Evolutionary conservation across 2,888 invertebrate species (phyloP).

Genomic region (Hipparchia semele): DNA sequence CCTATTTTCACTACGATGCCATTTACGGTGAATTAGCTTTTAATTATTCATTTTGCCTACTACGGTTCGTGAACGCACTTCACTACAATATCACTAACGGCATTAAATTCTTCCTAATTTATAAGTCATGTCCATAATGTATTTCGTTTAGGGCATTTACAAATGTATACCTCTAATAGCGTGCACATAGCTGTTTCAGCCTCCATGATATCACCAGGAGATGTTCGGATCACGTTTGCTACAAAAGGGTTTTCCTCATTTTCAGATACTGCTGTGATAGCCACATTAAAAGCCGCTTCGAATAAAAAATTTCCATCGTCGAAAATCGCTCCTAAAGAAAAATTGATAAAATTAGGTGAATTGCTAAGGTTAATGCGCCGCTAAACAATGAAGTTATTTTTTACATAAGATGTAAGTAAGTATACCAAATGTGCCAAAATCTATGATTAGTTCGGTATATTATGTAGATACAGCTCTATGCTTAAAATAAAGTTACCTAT

Average conservation of each 20-base stretch:
- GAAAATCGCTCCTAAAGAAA: slow-evolving; percentile 83
- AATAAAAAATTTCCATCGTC: slow-evolving; percentile 80
- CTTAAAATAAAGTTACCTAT: too few species aligned
- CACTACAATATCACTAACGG: too few species aligned
- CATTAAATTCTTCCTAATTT: too few species aligned
- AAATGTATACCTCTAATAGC: slow-evolving; percentile 73
- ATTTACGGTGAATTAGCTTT: too few species aligned
- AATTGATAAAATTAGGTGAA: slow-evolving; percentile 10
- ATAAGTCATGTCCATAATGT: too few species aligned
- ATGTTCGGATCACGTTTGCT: slow-evolving; percentile 61
- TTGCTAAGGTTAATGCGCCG: not conserved
- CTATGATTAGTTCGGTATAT: too few species aligned
- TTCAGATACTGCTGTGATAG: slow-evolving; percentile 74
- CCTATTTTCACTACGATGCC: too few species aligned
- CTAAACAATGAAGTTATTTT: not conserved
- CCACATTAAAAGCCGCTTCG: slow-evolving; percentile 82
- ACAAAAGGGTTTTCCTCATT: slow-evolving; percentile 68
- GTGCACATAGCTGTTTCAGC: slow-evolving; percentile 80
- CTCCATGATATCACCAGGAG: slow-evolving; percentile 80
- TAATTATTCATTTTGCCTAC: too few species aligned
- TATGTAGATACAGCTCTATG: too few species aligned
- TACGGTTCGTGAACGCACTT: too few species aligned
- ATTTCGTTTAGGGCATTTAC: not conserved
- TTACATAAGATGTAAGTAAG: too few species aligned
- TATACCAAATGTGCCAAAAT: too few species aligned